Base-by-base conservation (phyloP, 2,113 vertebrate genomes). In the Oophaga pumilio region DNA sequence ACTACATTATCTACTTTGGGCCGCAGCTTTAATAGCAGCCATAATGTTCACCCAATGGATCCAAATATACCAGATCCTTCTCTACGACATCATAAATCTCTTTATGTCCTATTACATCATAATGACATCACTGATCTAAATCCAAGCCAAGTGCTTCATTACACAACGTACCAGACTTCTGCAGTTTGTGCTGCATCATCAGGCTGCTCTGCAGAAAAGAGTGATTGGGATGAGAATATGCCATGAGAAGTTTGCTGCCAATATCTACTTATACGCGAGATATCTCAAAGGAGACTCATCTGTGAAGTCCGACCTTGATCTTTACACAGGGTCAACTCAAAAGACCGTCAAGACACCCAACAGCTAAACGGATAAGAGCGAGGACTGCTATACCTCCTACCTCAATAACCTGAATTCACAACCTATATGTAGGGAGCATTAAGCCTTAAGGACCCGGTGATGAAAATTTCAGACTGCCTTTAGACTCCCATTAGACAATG, bases 121-220 rank as follows among this genome's bases (percentile, higher is more conserved):
- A n/a, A 80, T 80, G 57, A 80, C 15, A 78, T 57, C n/a, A 81
- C 17, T 8, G 78, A 59, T 81, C 56, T 81, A 78, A 78, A 57
- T 57, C 50, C 18, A 52, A 14, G 43, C 22, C 28, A 12, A 56
- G 76, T 24, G 5, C 1, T 24, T 14, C 15, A 77, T 77, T 24
- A 53, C 22, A 68, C 62, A 52, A 52, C 26, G 50, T 26, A 66
- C 49, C n/a, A 11, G n/a, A 69, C 69, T 26, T 68, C 80, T 24
- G 60, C 20, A 14, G 28, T 13, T 69, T 83, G 4, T 83, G 62
- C 81, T 69, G 81, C 17, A 53, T 83, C 81, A 83, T 83, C 81
- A 53, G 43, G 14, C 43, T 18, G 60, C n/a, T 33, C 24, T 28
- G 24, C 53, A 49, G 0, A 69, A 8, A 26, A 68, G 81, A 83